These are phyloP conservation scores for Pelecanoides urinatrix DNA, from an alignment of 2,113 vertebrate species.

Conservation along the genomic window DNA sequence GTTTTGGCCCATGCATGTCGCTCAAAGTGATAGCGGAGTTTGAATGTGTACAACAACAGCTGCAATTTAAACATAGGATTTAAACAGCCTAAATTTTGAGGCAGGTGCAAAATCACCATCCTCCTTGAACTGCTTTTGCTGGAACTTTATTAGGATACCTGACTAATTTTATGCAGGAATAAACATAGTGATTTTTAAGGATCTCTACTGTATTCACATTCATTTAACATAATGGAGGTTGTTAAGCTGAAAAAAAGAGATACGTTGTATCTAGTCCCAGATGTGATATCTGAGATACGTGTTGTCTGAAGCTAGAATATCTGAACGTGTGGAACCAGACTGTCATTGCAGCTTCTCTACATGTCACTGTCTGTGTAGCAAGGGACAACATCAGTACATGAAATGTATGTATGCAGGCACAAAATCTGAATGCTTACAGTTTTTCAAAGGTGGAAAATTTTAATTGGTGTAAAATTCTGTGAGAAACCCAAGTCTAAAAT, in stretches of 20 bases:
- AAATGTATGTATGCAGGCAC: neutral
- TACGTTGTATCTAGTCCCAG: neutral
- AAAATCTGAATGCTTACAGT: neutral
- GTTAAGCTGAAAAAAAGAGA: neutral
- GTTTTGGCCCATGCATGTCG: fast-evolving
- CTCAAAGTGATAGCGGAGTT: neutral
- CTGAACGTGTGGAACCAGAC: neutral
- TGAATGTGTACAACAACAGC: neutral
- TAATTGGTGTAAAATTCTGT: neutral
- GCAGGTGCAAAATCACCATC: neutral
- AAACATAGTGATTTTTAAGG: neutral
- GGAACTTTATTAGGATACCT: neutral
- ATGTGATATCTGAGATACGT: fast-evolving
- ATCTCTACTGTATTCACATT: neutral
- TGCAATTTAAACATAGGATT: neutral
- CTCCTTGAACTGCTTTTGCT: neutral
- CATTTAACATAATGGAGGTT: neutral
- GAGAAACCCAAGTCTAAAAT: neutral
- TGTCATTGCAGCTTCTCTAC: neutral
- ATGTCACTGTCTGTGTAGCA: neutral
- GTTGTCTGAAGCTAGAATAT: neutral
- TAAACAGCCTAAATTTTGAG: neutral
- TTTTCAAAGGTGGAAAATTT: neutral
- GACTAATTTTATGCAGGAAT: neutral
- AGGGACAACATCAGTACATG: neutral